A percentile compares a stretch with the other conserved stretches of the same genome.
Evolutionary conservation across 2,888 invertebrate species (phyloP).

Genomic region (Anthrax anthrax): DNA sequence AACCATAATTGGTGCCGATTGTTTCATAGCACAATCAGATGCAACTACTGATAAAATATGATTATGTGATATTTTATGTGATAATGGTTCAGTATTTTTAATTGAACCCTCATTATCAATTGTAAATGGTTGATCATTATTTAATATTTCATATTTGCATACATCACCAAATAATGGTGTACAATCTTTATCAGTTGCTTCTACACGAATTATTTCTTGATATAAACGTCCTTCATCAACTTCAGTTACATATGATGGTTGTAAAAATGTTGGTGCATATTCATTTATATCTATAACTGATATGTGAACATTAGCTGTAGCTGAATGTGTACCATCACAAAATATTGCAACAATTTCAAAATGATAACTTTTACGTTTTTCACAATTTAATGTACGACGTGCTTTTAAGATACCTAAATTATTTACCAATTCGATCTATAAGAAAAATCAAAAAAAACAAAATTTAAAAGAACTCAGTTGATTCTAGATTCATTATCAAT

Average conservation of each 20-base stretch:
- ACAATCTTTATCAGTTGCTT: conserved; percentile 87
- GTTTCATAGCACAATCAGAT: conserved; percentile 93
- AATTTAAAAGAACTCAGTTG: background rate
- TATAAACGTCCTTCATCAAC: conserved; percentile 79
- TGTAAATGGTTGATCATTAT: conserved; percentile 77
- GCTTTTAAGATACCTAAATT: conserved; percentile 71
- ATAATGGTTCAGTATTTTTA: conserved; percentile 82
- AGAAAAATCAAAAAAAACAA: conserved; percentile 12
- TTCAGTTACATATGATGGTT: conserved; percentile 77
- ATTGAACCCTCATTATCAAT: conserved; percentile 91
- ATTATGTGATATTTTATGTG: conserved; percentile 85
- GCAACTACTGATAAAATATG: conserved; percentile 94
- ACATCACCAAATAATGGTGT: conserved; percentile 89
- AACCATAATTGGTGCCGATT: conserved; percentile 87
- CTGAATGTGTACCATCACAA: conserved; percentile 73
- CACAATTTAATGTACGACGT: conserved; percentile 75
- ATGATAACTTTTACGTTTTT: conserved; percentile 86
- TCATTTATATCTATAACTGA: conserved; percentile 94
- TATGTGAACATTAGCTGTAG: conserved; percentile 85
- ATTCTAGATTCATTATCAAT: no score
- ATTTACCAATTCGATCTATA: conserved; percentile 53
- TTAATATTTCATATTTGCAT: conserved; percentile 93
- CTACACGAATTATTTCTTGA: conserved; percentile 79
- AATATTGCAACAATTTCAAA: conserved; percentile 90
- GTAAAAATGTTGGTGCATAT: conserved; percentile 81